Evolutionary conservation across 2,797 vertebrate genomes (phyloP).

Genomic region (Erethizon dorsatum): DNA sequence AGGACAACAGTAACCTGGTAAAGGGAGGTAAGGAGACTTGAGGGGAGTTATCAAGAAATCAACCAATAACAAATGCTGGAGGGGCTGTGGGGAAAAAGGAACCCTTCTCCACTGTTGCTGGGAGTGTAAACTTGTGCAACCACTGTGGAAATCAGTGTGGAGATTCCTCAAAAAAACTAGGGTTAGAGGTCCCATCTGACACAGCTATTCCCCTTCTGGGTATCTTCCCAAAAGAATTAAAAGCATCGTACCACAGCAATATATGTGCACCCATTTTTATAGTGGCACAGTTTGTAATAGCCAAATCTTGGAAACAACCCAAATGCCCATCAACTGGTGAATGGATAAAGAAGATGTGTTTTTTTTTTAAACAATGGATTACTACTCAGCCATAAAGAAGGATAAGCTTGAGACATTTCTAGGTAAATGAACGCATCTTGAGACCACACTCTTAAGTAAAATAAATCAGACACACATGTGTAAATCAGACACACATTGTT

Average conservation of each 20-base stretch:
- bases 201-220: background rate
- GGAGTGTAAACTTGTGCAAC: background rate
- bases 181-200: background rate
- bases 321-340: background rate
- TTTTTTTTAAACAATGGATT: background rate
- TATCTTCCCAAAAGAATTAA: background rate
- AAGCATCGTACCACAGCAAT: background rate
- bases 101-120: background rate
- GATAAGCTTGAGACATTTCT: background rate
- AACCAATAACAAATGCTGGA: background rate
- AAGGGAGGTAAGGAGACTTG: fast-evolving
- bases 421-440: background rate
- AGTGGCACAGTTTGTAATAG: background rate
- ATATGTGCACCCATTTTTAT: background rate
- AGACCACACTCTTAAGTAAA: background rate
- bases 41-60: background rate
- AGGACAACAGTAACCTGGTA: background rate
- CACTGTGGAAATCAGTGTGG: background rate
- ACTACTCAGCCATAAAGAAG: background rate
- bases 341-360: background rate
- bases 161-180: background rate
- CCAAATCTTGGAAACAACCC: background rate
- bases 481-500: background rate
- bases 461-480: background rate
- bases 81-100: background rate